phyloP scores from a whole-genome alignment of 2,888 invertebrate species.

The Apoda limacodes region DNA sequence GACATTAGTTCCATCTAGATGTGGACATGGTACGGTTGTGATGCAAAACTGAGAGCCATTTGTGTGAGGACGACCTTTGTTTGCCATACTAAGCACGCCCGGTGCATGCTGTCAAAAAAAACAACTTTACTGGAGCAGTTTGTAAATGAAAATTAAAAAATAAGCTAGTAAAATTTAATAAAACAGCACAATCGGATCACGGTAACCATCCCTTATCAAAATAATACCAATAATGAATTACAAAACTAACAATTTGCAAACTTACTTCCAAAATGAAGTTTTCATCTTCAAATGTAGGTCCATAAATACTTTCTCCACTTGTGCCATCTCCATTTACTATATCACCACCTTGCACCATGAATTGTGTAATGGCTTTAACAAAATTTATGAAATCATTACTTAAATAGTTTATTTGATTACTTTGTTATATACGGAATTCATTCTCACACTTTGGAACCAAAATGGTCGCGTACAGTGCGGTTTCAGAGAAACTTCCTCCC shows the following conservation, averaged over 20 bases:
- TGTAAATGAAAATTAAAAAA: slow-evolving; percentile 4
- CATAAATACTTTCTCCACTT: slow-evolving; percentile 95
- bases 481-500: no score
- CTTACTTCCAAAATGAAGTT: no score
- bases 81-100: slow-evolving; percentile 84
- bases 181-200: no score
- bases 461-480: no score
- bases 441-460: no score
- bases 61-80: slow-evolving; percentile 80
- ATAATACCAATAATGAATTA: no score
- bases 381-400: no score
- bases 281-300: slow-evolving; percentile 90
- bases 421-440: no score
- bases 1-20: slow-evolving; percentile 85
- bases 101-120: slow-evolving; percentile 62
- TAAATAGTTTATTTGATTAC: neutral
- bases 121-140: slow-evolving; percentile 14
- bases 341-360: slow-evolving; percentile 91
- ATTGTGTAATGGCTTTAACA: slow-evolving; percentile 80
- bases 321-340: slow-evolving; percentile 84
- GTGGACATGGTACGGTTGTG: slow-evolving; percentile 78
- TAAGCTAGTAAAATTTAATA: neutral
- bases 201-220: no score
- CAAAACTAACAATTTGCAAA: no score
- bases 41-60: slow-evolving; percentile 98